Conservation (phyloP, 2,888 invertebrate species). For the Ornithoptera alexandrae region DNA sequence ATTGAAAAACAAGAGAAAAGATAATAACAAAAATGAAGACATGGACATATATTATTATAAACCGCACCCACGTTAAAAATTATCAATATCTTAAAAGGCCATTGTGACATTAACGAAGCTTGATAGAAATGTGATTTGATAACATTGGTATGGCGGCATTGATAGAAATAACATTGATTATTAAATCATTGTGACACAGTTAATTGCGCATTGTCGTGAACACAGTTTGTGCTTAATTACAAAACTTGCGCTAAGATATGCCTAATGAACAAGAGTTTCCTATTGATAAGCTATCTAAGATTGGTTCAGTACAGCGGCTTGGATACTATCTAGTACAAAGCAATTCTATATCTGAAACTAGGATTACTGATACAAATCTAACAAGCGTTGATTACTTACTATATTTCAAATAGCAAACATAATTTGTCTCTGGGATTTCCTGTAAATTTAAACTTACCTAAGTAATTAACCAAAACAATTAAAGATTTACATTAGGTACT, state of each 20-base stretch:
- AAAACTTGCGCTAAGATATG: constrained; percentile 45
- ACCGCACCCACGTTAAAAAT: constrained; percentile 46
- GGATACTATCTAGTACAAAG: neutral
- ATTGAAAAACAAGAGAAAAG: neutral
- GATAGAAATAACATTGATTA: constrained; percentile 27
- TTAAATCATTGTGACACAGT: constrained; percentile 65
- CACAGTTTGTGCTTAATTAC: constrained; percentile 59
- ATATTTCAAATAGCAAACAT: neutral
- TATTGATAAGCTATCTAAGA: constrained; percentile 24
- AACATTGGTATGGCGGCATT: constrained; percentile 14
- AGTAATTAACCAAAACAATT: no score
- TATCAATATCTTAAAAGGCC: constrained; percentile 4
- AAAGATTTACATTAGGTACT: no score
- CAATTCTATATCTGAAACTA: neutral
- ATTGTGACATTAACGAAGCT: constrained; percentile 2
- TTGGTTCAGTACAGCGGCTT: neutral
- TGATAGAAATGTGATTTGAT: constrained; percentile 11
- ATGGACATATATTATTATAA: neutral
- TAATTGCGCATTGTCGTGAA: constrained; percentile 63
- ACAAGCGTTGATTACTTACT: neutral
- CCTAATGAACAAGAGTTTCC: constrained; percentile 34
- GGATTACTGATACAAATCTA: neutral
- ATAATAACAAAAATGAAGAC: neutral
- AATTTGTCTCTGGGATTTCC: neutral
- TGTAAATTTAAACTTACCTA: no score